A percentile compares a stretch with the other conserved stretches of the same genome.
These are phyloP conservation scores for Neodontobutis hainanensis DNA, from an alignment of 2,113 vertebrate species.

Conservation along the genomic window DNA sequence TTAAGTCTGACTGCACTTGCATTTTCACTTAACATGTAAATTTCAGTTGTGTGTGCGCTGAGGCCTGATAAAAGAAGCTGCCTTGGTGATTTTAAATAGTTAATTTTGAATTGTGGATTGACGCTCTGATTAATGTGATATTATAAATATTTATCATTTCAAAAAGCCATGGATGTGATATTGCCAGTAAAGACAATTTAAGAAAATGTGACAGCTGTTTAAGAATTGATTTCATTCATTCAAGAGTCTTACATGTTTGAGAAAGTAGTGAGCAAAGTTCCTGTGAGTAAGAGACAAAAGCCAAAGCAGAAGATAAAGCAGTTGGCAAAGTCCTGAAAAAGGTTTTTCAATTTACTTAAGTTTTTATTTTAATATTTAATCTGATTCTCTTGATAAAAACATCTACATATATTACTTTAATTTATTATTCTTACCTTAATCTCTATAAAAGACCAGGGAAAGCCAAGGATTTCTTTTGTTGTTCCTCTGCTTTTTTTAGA, in stretches of 20 bases:
- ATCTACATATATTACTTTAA: neutral
- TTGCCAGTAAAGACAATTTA: neutral
- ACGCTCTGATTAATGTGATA: too few species aligned
- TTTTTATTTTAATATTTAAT: slow-evolving; percentile 4
- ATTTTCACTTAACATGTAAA: too few species aligned
- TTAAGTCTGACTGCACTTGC: too few species aligned
- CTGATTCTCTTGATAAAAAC: too few species aligned
- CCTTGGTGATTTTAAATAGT: too few species aligned
- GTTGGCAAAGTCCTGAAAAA: slow-evolving; percentile 81
- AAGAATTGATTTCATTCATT: neutral
- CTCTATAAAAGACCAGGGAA: slow-evolving; percentile 89
- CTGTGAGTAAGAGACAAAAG: slow-evolving; percentile 79
- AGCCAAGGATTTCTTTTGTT: neutral
- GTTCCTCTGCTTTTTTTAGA: too few species aligned
- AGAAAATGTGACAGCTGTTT: neutral
- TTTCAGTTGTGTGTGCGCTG: too few species aligned
- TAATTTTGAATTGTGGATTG: too few species aligned
- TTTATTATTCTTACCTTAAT: slow-evolving; percentile 81
- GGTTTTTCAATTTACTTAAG: neutral
- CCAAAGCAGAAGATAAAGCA: slow-evolving; percentile 79
- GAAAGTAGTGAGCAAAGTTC: slow-evolving; percentile 82
- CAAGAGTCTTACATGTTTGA: slow-evolving; percentile 79
- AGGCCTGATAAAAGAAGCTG: too few species aligned
- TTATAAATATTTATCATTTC: too few species aligned
- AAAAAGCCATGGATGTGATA: too few species aligned